phyloP scores from a whole-genome alignment of 2,113 vertebrate genomes.

The Toxostoma redivivum region DNA sequence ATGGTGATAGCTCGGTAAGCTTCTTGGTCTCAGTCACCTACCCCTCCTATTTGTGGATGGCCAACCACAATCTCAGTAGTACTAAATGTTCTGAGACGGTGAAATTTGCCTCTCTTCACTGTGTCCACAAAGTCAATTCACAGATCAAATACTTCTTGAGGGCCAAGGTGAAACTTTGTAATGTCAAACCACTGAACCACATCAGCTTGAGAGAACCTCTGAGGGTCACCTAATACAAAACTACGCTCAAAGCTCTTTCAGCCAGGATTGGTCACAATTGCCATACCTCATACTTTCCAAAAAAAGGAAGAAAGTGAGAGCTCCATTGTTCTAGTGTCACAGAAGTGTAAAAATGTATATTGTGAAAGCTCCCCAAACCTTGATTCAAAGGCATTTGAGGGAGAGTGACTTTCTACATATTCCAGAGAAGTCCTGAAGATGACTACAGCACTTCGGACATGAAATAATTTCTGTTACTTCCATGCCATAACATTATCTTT shows the following conservation, averaged over 20 bases:
- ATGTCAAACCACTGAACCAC: background rate
- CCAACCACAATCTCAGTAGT: background rate
- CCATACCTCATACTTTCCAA: background rate
- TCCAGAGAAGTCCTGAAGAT: background rate
- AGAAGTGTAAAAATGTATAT: rapidly evolving
- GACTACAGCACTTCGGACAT: rapidly evolving
- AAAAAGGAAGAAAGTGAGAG: background rate
- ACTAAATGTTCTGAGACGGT: background rate
- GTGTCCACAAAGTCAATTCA: background rate
- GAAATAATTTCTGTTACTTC: background rate
- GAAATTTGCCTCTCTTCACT: background rate
- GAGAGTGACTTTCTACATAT: background rate
- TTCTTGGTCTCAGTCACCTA: background rate
- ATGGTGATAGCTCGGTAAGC: background rate
- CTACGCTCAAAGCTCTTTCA: background rate
- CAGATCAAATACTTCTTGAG: background rate
- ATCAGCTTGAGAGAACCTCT: background rate
- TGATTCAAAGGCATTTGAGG: background rate
- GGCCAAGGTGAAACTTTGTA: background rate
- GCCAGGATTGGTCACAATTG: background rate
- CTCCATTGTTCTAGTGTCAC: rapidly evolving
- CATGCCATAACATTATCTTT: background rate
- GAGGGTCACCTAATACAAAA: background rate
- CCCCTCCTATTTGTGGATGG: background rate
- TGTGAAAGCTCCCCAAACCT: background rate